Evolutionary conservation across 2,113 vertebrate genomes (phyloP).

Genomic region (Centropus unirufus): DNA sequence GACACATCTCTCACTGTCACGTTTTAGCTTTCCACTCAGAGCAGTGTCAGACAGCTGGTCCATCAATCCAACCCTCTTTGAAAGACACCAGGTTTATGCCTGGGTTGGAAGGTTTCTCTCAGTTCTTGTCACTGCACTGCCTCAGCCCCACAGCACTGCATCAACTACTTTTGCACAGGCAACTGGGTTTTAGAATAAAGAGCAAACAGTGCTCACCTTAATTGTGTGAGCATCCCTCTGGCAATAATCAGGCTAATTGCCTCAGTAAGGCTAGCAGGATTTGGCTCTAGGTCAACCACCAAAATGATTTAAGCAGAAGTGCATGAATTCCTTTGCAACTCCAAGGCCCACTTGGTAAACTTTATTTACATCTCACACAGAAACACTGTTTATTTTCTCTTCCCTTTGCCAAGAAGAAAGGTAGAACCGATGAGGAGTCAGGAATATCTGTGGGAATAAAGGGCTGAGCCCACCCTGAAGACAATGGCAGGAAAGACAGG

Average conservation of each 20-base stretch:
- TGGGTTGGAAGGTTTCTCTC: not conserved
- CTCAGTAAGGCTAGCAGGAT: slow-evolving; percentile 27
- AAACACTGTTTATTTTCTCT: not conserved
- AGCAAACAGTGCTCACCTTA: slow-evolving; percentile 40
- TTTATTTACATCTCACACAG: slow-evolving; percentile 6
- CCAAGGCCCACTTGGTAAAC: not conserved
- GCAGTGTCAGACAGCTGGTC: not conserved
- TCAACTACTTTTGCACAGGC: not conserved
- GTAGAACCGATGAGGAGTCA: not conserved
- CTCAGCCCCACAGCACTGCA: not conserved
- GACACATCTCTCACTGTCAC: not conserved
- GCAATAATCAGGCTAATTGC: slow-evolving; percentile 55
- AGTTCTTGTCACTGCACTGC: not conserved
- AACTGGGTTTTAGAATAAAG: not conserved
- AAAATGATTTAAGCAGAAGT: not conserved
- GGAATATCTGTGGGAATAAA: not conserved
- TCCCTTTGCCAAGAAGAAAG: not conserved
- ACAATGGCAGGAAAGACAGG: not conserved
- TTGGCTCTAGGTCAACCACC: slow-evolving; percentile 42
- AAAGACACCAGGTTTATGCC: not conserved
- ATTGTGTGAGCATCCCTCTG: slow-evolving; percentile 4
- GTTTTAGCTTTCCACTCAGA: not conserved
- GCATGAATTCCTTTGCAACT: not conserved
- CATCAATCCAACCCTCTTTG: not conserved
- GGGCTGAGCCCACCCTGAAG: not conserved